These are phyloP conservation scores for Tadarida brasiliensis DNA, from an alignment of 2,797 vertebrate species.

Conservation along the genomic window DNA sequence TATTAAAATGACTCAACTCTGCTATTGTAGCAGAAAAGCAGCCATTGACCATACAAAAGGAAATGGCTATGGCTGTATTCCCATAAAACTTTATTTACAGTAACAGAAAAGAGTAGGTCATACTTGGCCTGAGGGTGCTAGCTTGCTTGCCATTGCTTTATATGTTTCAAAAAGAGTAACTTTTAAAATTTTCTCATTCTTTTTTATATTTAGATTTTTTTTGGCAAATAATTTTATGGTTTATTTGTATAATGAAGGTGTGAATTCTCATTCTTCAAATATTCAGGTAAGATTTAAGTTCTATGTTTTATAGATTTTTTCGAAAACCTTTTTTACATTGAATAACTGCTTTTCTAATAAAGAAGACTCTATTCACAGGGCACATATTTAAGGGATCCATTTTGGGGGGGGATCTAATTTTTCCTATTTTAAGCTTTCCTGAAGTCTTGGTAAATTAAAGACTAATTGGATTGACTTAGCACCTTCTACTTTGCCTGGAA, in stretches of 20 bases:
- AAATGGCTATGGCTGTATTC: not conserved
- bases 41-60: not conserved
- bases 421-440: not conserved
- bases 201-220: slow-evolving; percentile 74
- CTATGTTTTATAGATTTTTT: not conserved
- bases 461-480: not conserved
- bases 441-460: not conserved
- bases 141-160: slow-evolving; percentile 22
- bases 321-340: not conserved
- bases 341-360: slow-evolving; percentile 29
- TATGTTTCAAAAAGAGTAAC: slow-evolving; percentile 50
- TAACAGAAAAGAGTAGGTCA: not conserved
- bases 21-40: not conserved
- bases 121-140: not conserved
- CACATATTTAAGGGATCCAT: not conserved
- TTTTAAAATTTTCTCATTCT: not conserved
- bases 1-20: not conserved
- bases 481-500: not conserved
- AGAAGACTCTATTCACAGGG: not conserved
- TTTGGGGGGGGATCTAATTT: not conserved
- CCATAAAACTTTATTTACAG: slow-evolving; percentile 12
- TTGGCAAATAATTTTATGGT: slow-evolving; percentile 81
- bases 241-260: slow-evolving; percentile 77
- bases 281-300: slow-evolving; percentile 78
- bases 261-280: slow-evolving; percentile 59